These are phyloP conservation scores for Eupithecia dodoneata DNA, from an alignment of 2,888 invertebrate species.

Conservation along the genomic window DNA sequence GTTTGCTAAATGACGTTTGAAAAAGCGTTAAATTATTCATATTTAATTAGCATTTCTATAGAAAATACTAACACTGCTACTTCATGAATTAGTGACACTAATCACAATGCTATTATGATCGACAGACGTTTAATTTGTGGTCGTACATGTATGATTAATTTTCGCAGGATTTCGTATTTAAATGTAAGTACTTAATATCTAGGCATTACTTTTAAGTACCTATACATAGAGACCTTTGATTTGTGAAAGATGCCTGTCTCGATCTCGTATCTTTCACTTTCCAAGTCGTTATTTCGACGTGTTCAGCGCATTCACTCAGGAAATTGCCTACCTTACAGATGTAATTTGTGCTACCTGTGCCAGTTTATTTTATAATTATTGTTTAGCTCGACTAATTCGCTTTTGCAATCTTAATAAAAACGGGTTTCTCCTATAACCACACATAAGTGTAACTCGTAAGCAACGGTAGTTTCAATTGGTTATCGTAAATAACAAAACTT, in stretches of 20 bases:
- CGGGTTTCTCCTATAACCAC: not conserved
- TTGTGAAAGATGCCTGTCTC: not conserved
- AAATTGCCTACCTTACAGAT: not conserved
- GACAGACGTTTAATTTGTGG: not conserved
- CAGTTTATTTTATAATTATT: not conserved
- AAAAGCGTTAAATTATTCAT: conserved; percentile 5
- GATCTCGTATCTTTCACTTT: conserved; percentile 1
- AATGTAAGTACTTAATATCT: not conserved
- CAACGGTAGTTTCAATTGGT: not conserved
- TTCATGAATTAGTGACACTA: not conserved
- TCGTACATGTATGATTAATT: not conserved
- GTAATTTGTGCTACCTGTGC: not conserved
- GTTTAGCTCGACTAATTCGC: not conserved
- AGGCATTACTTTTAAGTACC: not conserved
- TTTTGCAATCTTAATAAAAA: not conserved
- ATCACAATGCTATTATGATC: not conserved
- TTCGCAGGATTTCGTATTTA: not conserved
- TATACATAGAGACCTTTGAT: too few relatives aligned
- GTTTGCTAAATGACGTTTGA: not conserved
- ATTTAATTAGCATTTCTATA: not conserved
- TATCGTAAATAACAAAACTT: not conserved
- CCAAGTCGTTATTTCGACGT: not conserved
- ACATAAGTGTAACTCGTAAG: not conserved
- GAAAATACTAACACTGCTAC: not conserved
- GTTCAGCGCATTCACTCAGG: not conserved